Base-by-base conservation (phyloP, 2,888 invertebrate species). In the Scrobipalpa costella region DNA sequence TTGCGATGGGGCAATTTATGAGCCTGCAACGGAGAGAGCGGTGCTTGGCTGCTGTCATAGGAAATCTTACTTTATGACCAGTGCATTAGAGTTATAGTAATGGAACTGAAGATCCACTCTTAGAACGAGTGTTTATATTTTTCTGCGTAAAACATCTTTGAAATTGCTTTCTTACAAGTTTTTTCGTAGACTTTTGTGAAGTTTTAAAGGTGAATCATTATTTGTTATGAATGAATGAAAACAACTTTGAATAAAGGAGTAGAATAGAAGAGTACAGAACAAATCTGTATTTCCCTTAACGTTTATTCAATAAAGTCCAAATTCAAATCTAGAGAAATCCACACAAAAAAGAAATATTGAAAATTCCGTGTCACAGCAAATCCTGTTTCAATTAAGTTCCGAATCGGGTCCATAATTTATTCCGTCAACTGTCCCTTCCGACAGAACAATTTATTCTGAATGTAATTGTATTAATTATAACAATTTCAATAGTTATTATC, bases 351-450 rank as follows among this genome's bases (percentile, higher is more conserved):
- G 44, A 44, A 44, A 44, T 44, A 15, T 44, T 44, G n/a, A 44
- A 44, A 44, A 15, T 15, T 44, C 44, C 44, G 44, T 44, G 44
- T 44, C 6, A 5, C 44, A 17, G 49, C 19, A 49, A 49, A 49
- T 49, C 49, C 49, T 49, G 49, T 49, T 49, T 49, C 49, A 49
- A 49, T 49, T 49, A 49, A 49, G 49, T 49, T 21, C 49, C 17
- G 9, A 49, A 49, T 49, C 49, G 49, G 49, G 8, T 21, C 49
- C 49, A 49, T 49, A 49, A 49, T 49, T 19, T 49, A 49, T 49
- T 49, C 49, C 19, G 49, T 49, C 49, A 49, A 49, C 49, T 49
- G 49, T 49, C 19, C 49, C 49, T 44, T 17, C 49, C 49, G 8
- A 21, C 49, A 49, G 49, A 17, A 19, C 49, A 49, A 49, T 49